Percentiles rank a stretch among this genome's conserved stretches.
These are phyloP conservation scores for Cephalopterus ornatus DNA, from an alignment of 2,113 vertebrate species.

Conservation along the genomic window DNA sequence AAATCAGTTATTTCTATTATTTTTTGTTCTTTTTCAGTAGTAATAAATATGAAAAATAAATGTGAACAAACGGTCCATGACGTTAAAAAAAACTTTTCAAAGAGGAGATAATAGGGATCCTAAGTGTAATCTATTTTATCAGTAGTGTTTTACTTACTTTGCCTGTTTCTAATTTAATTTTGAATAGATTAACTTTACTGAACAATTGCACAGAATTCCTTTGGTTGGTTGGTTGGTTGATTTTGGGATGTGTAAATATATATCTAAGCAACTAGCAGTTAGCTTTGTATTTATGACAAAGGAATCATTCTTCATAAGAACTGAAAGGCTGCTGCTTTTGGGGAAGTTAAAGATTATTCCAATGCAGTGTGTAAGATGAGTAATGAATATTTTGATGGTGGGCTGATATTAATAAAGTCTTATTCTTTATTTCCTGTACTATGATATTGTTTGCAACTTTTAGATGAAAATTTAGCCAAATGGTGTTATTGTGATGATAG, in stretches of 20 bases:
- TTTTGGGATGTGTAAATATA: not conserved
- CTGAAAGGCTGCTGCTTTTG: not conserved
- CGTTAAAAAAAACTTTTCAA: not conserved
- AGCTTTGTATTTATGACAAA: not conserved
- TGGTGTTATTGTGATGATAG: not conserved
- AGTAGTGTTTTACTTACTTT: not conserved
- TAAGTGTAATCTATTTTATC: not conserved
- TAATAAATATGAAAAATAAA: not conserved
- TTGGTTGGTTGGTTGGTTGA: fast-evolving
- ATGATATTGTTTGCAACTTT: not conserved
- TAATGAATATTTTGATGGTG: not conserved
- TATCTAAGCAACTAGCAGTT: not conserved
- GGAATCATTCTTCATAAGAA: not conserved
- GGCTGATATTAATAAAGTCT: not conserved
- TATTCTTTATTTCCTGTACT: not conserved
- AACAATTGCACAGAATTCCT: not conserved
- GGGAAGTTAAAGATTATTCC: not conserved
- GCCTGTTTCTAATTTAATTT: not conserved
- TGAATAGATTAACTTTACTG: not conserved
- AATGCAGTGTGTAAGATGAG: not conserved
- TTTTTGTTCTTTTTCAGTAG: not conserved
- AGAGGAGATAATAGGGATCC: not conserved
- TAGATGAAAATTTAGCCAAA: not conserved
- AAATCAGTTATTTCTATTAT: not conserved
- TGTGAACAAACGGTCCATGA: not conserved